Base-by-base conservation (phyloP, 1,140 invertebrate species). In the Oncopodura yosiiana region DNA sequence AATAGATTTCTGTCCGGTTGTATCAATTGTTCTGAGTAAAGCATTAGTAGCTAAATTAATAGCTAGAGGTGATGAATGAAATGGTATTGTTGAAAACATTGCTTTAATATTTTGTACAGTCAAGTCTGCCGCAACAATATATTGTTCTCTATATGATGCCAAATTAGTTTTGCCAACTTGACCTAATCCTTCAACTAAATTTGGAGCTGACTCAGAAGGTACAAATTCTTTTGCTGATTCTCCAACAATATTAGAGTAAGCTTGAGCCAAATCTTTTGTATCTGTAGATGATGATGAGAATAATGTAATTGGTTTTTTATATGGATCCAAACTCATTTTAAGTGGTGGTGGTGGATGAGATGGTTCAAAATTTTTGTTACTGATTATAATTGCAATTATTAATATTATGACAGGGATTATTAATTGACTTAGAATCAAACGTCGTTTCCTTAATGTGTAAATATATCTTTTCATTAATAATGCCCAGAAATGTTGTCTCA, bases 31-130 rank as follows among this genome's bases (percentile, higher is more conserved):
- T 44, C 72, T 66, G 4, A 82, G 67, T 32, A 82, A 43, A 30
- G 76, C 65, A 66, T 80, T 81, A 44, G 74, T 71, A 3, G 82
- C 58, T 4, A 78, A 44, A 64, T 76, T 77, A 21, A 84, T 62
- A 0, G 77, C 69, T 5, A 81, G 73, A 0, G 80, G 79, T 12
- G 82, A 74, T 29, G 81, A 76, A 67, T 89, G 86, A 66, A 78
- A 80, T 0, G 84, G 70, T 14, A 67, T 66, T n/a, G 73, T 73
- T 3, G 75, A 76, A 66, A 73, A 79, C 38, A 77, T 30, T 5
- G 58, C 61, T 19, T 49, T 61, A 14, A 49, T 8, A 16, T 34
- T 23, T 23, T 39, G 29, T n/a, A 9, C 18, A 26, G 41, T 63
- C 9, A 61, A 39, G 9, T 61, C 58, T 11, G 52, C 58, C 16